Evolutionary conservation across 2,888 invertebrate species (phyloP).

Genomic region (Rhaphigaster nebulosa): DNA sequence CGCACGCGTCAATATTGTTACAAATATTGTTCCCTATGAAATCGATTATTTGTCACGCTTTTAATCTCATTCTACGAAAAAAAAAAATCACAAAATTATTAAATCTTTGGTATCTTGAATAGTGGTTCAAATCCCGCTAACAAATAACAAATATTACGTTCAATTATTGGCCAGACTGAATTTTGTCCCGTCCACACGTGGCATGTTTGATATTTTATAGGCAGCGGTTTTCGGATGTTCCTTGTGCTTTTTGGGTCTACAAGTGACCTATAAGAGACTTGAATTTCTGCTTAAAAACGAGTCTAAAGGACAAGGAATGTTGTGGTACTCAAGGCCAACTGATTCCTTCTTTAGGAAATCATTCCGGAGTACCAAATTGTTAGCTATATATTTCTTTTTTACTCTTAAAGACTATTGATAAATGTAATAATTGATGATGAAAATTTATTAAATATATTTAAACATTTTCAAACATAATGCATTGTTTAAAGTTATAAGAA

Average conservation of each 20-base stretch:
- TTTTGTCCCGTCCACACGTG: not conserved
- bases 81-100: not conserved
- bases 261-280: constrained; percentile 47
- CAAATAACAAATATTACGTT: not conserved
- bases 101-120: not conserved
- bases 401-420: too few relatives aligned
- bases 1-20: too few relatives aligned
- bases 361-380: not conserved
- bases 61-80: too few relatives aligned
- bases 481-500: too few relatives aligned
- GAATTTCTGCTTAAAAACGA: constrained; percentile 41
- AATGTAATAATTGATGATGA: not conserved
- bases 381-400: not conserved
- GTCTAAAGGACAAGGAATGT: constrained; percentile 44
- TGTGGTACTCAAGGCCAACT: constrained; percentile 8
- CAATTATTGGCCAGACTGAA: not conserved
- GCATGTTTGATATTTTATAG: not conserved
- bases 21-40: too few relatives aligned
- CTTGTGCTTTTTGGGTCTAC: constrained; percentile 12
- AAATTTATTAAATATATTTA: not conserved
- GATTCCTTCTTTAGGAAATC: not conserved
- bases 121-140: not conserved
- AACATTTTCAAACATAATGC: not conserved
- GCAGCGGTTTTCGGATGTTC: not conserved
- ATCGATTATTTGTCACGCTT: too few relatives aligned